phyloP scores from a whole-genome alignment of 2,888 invertebrate genomes.

The Cabera pusaria region DNA sequence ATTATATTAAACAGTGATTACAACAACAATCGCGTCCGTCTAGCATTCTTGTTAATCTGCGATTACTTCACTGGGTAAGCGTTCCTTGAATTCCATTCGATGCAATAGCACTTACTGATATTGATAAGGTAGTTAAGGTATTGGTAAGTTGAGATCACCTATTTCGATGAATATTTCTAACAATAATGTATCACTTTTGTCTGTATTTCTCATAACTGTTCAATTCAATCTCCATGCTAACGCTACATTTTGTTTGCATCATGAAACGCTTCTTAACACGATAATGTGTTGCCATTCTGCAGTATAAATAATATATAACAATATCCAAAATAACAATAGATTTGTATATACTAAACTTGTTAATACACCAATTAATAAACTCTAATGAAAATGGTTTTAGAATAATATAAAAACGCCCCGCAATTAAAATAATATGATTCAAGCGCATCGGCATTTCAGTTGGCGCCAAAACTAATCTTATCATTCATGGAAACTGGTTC shows the following conservation, averaged over 20 bases:
- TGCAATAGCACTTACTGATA: not conserved
- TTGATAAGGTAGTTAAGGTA: conserved; percentile 2
- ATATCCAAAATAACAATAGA: too few species aligned
- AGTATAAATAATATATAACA: too few species aligned
- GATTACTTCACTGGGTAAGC: conserved; percentile 2
- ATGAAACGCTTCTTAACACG: too few species aligned
- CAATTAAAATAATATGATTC: conserved; percentile 8
- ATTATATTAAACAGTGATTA: conserved; percentile 33
- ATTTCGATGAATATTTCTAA: too few species aligned
- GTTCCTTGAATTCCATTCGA: conserved; percentile 10
- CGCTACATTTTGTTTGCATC: too few species aligned
- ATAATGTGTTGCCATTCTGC: too few species aligned
- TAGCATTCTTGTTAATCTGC: conserved; percentile 15
- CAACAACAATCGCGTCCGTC: conserved; percentile 33
- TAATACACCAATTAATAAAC: too few species aligned
- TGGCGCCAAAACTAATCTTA: conserved; percentile 66
- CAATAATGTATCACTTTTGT: too few species aligned
- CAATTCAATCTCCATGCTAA: too few species aligned
- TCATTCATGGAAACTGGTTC: conserved; percentile 62
- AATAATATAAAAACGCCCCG: conserved; percentile 3
- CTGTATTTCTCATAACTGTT: too few species aligned
- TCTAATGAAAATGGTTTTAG: too few species aligned
- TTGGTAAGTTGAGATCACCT: conserved; percentile 3
- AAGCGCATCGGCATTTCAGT: conserved; percentile 19
- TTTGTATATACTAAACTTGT: too few species aligned